A percentile compares a stretch with the other conserved stretches of the same genome.
These are phyloP conservation scores for Ctenochaetus hawaiiensis DNA, from an alignment of 2,797 vertebrate genomes.

Conservation along the genomic window DNA sequence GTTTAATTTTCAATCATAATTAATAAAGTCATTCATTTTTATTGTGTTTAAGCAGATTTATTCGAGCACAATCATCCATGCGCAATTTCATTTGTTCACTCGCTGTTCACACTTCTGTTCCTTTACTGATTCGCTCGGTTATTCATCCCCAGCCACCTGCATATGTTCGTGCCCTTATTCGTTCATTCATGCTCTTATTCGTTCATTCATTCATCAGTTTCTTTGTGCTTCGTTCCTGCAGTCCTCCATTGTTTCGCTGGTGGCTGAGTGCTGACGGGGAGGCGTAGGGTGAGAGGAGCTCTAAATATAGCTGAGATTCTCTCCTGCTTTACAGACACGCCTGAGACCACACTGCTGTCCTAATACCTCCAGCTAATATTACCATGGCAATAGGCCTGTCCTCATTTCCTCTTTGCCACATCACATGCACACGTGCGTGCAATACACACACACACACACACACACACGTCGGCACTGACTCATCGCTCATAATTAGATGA, in stretches of 20 bases:
- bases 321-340: constrained; percentile 69
- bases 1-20: constrained; percentile 53
- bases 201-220: constrained; percentile 44
- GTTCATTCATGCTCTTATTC: constrained; percentile 32
- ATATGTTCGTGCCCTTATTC: background rate
- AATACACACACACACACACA: background rate
- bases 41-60: constrained; percentile 36
- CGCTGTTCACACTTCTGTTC: background rate
- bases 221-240: constrained; percentile 43
- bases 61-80: constrained; percentile 4
- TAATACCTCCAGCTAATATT: constrained; percentile 73
- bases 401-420: constrained; percentile 71
- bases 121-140: background rate
- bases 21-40: constrained; percentile 36
- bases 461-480: constrained; percentile 50
- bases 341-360: constrained; percentile 71
- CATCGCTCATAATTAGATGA: constrained; percentile 75
- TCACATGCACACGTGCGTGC: constrained; percentile 26
- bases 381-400: constrained; percentile 76
- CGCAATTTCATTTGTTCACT: background rate
- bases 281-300: constrained; percentile 56
- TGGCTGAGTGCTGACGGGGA: constrained; percentile 57
- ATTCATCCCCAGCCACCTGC: background rate
- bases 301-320: constrained; percentile 78
- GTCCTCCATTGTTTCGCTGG: constrained; percentile 58